Evolutionary conservation across 1,140 invertebrate genomes (phyloP), one percentile per base, ranked within the genome.

Genomic region (Scylla paramamosain): DNA sequence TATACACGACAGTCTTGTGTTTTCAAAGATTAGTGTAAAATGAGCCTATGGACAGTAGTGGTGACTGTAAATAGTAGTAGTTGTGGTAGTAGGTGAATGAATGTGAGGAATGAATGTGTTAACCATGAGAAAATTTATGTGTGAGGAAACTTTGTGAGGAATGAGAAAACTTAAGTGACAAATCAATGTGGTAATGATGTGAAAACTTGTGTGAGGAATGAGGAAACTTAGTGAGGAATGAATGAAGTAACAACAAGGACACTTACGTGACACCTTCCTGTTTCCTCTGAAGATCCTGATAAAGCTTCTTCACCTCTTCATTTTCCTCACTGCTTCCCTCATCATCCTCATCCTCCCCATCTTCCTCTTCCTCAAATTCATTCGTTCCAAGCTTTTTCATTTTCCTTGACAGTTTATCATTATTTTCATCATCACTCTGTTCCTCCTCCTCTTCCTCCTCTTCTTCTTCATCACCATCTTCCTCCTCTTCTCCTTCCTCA

Each of bases 251-350:
- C 1, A 39, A 6, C 1, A 39, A 39, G 39, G 39, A 39, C 31
- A 94, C 93, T 83, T 91, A 94, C 93, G 67, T 94, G 88, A 94
- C 31, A 48, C 77, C 88, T 83, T 52, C 12, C 46, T 88, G 83
- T 29, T 91, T 84, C n/a, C 86, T 93, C 83, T 93, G 83, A 4
- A 52, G 88, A 3, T 12, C 32, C 28, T 83, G 16, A 86, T n/a
- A 29, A 28, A 89, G 89, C 46, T 88, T 45, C 59, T 25, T 89
- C 45, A 12, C 25, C 12, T 28, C 59, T 67, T 67, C 32, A 14
- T 82, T 12, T 20, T 59, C 52, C 0, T 3, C 52, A 20, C 52
- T 4, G 52, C 52, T 77, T n/a, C 25, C 67, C 1, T 77, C 67
- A n/a, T 77, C 6, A 6, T 77, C 67, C 6, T 77, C 67, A 12